Conservation (phyloP, 2,113 vertebrate species). For the Callipepla squamata region DNA sequence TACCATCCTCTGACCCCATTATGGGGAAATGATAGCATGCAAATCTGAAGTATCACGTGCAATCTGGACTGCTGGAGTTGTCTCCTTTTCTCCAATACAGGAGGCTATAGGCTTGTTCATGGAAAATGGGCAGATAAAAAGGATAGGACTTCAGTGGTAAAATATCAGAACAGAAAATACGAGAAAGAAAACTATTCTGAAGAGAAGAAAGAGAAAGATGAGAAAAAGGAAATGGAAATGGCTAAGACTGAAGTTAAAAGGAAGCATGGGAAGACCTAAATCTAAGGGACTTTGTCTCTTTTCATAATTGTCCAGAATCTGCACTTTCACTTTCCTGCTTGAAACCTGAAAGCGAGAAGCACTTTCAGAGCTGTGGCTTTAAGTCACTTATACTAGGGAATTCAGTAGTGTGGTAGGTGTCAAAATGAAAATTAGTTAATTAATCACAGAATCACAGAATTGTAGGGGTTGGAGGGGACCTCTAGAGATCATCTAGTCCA, state of each 20-base stretch:
- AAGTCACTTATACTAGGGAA: neutral
- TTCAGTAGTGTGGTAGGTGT: neutral
- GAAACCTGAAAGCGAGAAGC: neutral
- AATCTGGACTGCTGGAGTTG: neutral
- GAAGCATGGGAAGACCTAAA: neutral
- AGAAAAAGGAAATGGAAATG: neutral
- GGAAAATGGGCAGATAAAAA: neutral
- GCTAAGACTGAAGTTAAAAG: neutral
- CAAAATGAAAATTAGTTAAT: neutral
- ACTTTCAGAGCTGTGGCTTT: neutral
- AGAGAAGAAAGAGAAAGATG: neutral
- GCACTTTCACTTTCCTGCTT: neutral
- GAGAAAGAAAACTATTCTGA: neutral
- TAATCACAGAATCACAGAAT: too few relatives aligned
- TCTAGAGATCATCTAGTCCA: too few relatives aligned
- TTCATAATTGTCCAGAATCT: neutral
- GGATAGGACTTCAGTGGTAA: neutral
- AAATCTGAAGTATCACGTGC: neutral
- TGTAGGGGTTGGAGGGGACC: too few relatives aligned
- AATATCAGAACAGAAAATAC: neutral
- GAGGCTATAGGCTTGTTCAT: neutral
- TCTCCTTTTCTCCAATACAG: neutral
- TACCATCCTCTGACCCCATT: neutral
- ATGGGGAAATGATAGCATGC: neutral
- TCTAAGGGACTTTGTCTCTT: accelerated